Evolutionary conservation across 2,113 vertebrate genomes (phyloP), one percentile per base, ranked within the genome.

Genomic region (Lophochroa leadbeateri): DNA sequence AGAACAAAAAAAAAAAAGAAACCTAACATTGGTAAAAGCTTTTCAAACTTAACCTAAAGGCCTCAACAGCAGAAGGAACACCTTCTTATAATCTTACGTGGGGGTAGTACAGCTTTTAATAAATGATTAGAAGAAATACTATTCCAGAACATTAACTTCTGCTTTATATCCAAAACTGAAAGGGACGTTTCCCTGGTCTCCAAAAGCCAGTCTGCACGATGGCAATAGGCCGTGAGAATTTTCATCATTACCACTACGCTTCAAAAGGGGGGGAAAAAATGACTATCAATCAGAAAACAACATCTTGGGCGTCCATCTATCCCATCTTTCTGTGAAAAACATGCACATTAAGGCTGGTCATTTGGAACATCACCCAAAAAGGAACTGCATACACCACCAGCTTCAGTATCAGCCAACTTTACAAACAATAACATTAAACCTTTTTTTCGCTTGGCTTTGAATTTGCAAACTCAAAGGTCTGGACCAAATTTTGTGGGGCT

Each of bases 1-100:
- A 77, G 41, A 96, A 94, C 74, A 84, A 96, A 97, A 37, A 96
- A 88, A 95, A 69, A 84, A 96, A 97, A 37, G 9, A 96, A 88
- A 95, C 63, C 10, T 65, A 83, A 63, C 75, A 78, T 18, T 80
- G 81, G n/a, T 85, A 95, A 96, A 95, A 93, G 68, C 85, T 96
- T 93, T 96, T 84, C 70, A 92, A 94, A 79, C 28, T 91, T 80
- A 82, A 94, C 44, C 86, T 76, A 90, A 91, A 78, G 68, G 47
- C 69, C 79, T 89, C 67, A 83, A 67, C 17, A 72, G 78, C 86
- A 95, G 90, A 96, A 95, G 70, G 47, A 88, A 82, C 72, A 61
- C 63, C 52, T 64, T 55, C 47, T 91, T 90, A 86, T 71, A 91
- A 0, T 47, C 47, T 49, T 90, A 23, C 10, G 17, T 1, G 7